These are phyloP conservation scores for Scaptomyza pallida DNA, from an alignment of 1,140 invertebrate genomes.

Conservation along the genomic window DNA sequence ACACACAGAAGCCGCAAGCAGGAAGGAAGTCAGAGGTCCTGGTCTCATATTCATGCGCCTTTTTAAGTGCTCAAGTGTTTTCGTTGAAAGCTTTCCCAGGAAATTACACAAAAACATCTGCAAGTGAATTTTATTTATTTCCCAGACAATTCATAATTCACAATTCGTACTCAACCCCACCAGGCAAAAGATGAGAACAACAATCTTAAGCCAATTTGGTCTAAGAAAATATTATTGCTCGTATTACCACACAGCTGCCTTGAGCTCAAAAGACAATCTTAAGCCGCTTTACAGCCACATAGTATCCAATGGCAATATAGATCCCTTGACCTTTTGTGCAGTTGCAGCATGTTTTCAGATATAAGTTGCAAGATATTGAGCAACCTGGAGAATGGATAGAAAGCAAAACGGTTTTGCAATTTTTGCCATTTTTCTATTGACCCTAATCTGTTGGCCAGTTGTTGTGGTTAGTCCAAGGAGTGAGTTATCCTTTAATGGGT, in stretches of 20 bases:
- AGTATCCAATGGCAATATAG: slow-evolving; percentile 29
- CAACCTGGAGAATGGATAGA: slow-evolving; percentile 23
- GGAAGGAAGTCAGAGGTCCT: slow-evolving; percentile 35
- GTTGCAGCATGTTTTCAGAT: slow-evolving; percentile 48
- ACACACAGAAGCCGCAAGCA: slow-evolving; percentile 17
- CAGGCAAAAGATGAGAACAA: slow-evolving; percentile 15
- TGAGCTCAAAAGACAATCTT: slow-evolving; percentile 38
- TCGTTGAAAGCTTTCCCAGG: slow-evolving; percentile 78
- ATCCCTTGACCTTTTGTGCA: slow-evolving; percentile 66
- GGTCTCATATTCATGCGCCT: slow-evolving; percentile 70
- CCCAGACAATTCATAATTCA: slow-evolving; percentile 22
- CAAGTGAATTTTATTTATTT: slow-evolving; percentile 59
- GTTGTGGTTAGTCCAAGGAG: slow-evolving; percentile 35
- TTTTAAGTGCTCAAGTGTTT: slow-evolving; percentile 80
- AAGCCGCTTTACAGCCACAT: slow-evolving; percentile 51
- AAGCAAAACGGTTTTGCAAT: slow-evolving; percentile 24
- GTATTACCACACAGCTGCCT: slow-evolving; percentile 53
- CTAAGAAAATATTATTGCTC: slow-evolving; percentile 71
- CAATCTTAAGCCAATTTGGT: slow-evolving; percentile 49
- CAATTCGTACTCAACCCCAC: slow-evolving; percentile 28
- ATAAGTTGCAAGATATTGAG: slow-evolving; percentile 62
- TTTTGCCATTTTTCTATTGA: slow-evolving; percentile 34
- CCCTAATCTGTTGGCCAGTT: slow-evolving; percentile 40
- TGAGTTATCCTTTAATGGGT: slow-evolving; percentile 53
- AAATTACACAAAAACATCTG: slow-evolving; percentile 69